Percentiles rank a stretch among this genome's conserved stretches.
Conservation (phyloP, 2,888 invertebrate genomes). For the Bombyx huttoni region DNA sequence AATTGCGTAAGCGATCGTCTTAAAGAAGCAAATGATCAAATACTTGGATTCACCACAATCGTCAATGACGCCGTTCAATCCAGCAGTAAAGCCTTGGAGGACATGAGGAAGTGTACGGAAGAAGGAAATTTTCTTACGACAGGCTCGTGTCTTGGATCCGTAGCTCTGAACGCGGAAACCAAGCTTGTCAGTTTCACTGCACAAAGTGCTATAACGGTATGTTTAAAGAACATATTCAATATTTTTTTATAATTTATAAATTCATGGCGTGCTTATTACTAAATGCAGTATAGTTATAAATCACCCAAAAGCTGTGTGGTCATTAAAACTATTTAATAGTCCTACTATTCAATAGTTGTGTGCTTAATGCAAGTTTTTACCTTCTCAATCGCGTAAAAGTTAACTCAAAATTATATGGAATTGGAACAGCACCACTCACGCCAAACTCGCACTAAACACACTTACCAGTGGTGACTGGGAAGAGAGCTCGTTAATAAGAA, state of each 20-base stretch:
- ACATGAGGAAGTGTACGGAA: conserved; percentile 39
- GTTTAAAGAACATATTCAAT: conserved; percentile 3
- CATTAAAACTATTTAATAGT: too few species aligned
- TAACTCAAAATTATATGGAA: too few species aligned
- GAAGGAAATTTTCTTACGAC: conserved; percentile 25
- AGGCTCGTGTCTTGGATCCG: conserved; percentile 37
- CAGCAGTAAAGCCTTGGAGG: conserved; percentile 25
- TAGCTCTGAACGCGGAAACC: conserved; percentile 39
- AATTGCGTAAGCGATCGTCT: conserved; percentile 38
- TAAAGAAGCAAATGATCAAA: conserved; percentile 24
- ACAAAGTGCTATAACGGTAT: conserved; percentile 41
- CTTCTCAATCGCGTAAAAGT: too few species aligned
- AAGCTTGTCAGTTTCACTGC: conserved; percentile 28
- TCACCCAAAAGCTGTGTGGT: too few species aligned
- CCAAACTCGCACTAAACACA: too few species aligned
- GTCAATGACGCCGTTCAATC: conserved; percentile 26
- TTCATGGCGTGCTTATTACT: too few species aligned
- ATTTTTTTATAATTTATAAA: too few species aligned
- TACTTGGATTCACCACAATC: conserved; percentile 21
- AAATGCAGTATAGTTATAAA: background rate
- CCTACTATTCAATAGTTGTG: too few species aligned
- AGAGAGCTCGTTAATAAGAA: too few species aligned
- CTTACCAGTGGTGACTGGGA: too few species aligned
- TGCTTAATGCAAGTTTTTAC: too few species aligned
- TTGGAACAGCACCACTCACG: too few species aligned